phyloP scores from a whole-genome alignment of 2,888 invertebrate genomes.

The Enchytraeus crypticus region DNA sequence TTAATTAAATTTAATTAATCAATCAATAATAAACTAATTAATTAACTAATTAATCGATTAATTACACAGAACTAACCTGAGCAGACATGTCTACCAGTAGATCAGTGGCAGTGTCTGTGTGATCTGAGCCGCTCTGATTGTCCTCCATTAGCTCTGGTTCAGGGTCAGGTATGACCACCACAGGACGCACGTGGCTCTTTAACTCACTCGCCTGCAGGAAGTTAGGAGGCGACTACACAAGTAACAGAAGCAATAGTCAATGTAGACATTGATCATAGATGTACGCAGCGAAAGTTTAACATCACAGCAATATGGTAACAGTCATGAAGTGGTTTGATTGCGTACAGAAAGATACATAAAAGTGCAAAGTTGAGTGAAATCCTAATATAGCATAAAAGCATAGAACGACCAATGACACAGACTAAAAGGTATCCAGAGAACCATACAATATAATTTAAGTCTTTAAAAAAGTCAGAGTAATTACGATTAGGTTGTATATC shows the following conservation, averaged over 20 bases:
- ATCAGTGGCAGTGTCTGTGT: constrained; percentile 52
- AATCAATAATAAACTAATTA: background rate
- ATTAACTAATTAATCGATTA: background rate
- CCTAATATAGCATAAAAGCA: no score
- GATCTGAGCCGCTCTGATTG: constrained; percentile 2
- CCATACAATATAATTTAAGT: no score
- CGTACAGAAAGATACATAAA: no score
- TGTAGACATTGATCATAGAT: background rate
- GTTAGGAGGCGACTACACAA: constrained; percentile 66
- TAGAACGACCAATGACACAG: no score
- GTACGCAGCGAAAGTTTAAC: no score
- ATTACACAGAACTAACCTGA: background rate
- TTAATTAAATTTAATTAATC: no score
- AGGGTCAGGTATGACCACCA: constrained; percentile 55
- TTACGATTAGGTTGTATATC: no score
- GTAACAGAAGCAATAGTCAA: background rate
- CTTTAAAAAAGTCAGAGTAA: no score
- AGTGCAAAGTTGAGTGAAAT: no score
- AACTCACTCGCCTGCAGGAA: constrained; percentile 86
- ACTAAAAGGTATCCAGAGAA: no score
- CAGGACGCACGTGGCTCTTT: constrained; percentile 84
- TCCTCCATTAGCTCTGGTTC: constrained; percentile 32
- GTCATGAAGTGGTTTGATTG: no score
- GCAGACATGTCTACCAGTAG: constrained; percentile 42
- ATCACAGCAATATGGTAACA: no score